Evolutionary conservation across 2,797 vertebrate species (phyloP).

Genomic region (Tapirus indicus): DNA sequence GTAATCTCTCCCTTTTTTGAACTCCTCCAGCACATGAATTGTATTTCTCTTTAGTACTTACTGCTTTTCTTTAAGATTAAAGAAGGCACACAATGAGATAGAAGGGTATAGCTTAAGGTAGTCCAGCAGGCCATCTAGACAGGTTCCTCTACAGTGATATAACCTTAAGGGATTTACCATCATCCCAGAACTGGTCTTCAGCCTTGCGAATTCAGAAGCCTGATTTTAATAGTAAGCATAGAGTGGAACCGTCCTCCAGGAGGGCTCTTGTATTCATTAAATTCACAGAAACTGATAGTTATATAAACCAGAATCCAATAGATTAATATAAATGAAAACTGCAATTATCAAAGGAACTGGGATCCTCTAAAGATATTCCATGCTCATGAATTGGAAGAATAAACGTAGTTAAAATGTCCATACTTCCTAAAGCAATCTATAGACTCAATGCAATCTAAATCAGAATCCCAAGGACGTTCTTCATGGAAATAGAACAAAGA

Average conservation of each 20-base stretch:
- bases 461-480: too few species aligned
- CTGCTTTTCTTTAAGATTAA: conserved; percentile 46
- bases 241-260: background rate
- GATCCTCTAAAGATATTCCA: background rate
- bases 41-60: background rate
- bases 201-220: conserved; percentile 28
- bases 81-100: background rate
- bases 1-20: background rate
- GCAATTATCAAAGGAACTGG: background rate
- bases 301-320: conserved; percentile 36
- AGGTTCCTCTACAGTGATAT: background rate
- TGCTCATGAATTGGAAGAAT: too few species aligned
- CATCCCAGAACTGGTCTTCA: background rate
- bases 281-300: conserved; percentile 37
- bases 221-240: conserved; percentile 44
- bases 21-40: background rate
- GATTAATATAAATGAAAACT: conserved; percentile 40
- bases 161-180: background rate
- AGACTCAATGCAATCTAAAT: too few species aligned
- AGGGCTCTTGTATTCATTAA: background rate
- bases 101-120: background rate
- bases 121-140: background rate
- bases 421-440: too few species aligned
- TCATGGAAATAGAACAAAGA: too few species aligned
- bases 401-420: too few species aligned